Percentiles rank a stretch among this genome's conserved stretches.
Conservation (phyloP, 2,797 vertebrate species). For the Salarias fasciatus region DNA sequence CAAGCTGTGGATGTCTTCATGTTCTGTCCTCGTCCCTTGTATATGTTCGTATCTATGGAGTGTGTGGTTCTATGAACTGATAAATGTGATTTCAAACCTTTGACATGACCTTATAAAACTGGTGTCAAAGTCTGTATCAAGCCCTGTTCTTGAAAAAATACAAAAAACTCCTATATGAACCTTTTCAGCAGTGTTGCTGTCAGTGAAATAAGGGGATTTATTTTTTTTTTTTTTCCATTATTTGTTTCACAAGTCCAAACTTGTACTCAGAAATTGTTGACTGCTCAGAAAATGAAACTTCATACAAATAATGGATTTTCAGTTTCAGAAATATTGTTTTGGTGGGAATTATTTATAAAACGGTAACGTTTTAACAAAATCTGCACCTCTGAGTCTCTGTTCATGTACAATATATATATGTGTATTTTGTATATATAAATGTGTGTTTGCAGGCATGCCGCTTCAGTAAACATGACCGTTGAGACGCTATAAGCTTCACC, state of each 20-base stretch:
- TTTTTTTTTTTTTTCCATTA: neutral
- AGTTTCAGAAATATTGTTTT: too few species aligned
- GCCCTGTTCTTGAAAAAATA: neutral
- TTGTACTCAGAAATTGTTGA: too few species aligned
- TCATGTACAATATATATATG: slow-evolving; percentile 4
- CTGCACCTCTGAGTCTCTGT: slow-evolving; percentile 7
- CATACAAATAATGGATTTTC: too few species aligned
- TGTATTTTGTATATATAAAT: slow-evolving; percentile 17
- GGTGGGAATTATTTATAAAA: too few species aligned
- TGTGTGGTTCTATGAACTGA: neutral
- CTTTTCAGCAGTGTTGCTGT: slow-evolving; percentile 16
- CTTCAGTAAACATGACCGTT: slow-evolving; percentile 50
- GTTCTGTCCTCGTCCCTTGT: slow-evolving; percentile 30
- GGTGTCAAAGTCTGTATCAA: neutral
- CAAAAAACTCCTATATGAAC: neutral
- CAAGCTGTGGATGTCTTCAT: slow-evolving; percentile 40
- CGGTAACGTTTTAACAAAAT: too few species aligned
- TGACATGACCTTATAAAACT: neutral
- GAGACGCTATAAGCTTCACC: slow-evolving; percentile 26
- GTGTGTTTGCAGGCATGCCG: slow-evolving; percentile 24
- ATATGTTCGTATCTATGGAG: slow-evolving; percentile 20
- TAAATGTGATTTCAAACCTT: slow-evolving; percentile 2
- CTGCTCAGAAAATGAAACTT: too few species aligned
- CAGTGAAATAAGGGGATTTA: slow-evolving; percentile 39
- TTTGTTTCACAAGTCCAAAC: neutral